These are phyloP conservation scores for Palythoa caribaeorum DNA, from an alignment of 92 coral and sea anemone genomes.

Conservation along the genomic window DNA sequence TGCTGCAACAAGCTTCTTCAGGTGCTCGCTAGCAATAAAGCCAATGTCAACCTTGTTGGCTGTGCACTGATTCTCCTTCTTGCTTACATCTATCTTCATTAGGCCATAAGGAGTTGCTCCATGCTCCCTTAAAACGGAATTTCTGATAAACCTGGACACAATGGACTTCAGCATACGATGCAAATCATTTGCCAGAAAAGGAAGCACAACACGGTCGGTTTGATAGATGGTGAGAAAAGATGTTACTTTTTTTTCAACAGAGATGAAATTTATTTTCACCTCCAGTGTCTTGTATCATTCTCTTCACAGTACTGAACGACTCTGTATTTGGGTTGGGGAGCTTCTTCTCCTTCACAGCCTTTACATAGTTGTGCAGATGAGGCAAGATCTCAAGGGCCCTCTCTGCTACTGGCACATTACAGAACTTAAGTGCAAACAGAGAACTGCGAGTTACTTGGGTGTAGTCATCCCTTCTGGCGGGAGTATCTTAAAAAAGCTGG, in stretches of 20 bases:
- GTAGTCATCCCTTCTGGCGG: conserved; percentile 41
- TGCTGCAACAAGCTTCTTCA: conserved; percentile 48
- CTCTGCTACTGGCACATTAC: conserved; percentile 47
- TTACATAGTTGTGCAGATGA: conserved; percentile 11
- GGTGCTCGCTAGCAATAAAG: conserved; percentile 39
- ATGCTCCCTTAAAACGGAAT: conserved; percentile 41
- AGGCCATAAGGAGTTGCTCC: conserved; percentile 27
- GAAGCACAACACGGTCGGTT: conserved; percentile 33
- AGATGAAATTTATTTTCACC: conserved; percentile 42
- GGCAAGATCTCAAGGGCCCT: conserved; percentile 47
- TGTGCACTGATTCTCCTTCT: conserved; percentile 31
- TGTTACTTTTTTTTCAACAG: conserved; percentile 40
- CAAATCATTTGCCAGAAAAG: conserved; percentile 47
- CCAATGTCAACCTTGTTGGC: conserved; percentile 49
- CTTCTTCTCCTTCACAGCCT: conserved; percentile 33
- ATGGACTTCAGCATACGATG: conserved; percentile 37
- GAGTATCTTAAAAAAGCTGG: conserved; percentile 34
- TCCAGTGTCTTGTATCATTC: conserved; percentile 36
- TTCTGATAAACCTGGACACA: conserved; percentile 40
- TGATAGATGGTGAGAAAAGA: conserved; percentile 48
- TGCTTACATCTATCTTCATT: conserved; percentile 24
- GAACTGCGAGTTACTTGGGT: conserved; percentile 32
- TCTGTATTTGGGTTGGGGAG: conserved; percentile 29
- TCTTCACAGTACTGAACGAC: conserved; percentile 30
- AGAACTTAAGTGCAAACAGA: conserved; percentile 25